Percentiles rank a stretch among this genome's conserved stretches.
phyloP scores from a whole-genome alignment of 1,140 invertebrate genomes.

The Laupala kohalensis region DNA sequence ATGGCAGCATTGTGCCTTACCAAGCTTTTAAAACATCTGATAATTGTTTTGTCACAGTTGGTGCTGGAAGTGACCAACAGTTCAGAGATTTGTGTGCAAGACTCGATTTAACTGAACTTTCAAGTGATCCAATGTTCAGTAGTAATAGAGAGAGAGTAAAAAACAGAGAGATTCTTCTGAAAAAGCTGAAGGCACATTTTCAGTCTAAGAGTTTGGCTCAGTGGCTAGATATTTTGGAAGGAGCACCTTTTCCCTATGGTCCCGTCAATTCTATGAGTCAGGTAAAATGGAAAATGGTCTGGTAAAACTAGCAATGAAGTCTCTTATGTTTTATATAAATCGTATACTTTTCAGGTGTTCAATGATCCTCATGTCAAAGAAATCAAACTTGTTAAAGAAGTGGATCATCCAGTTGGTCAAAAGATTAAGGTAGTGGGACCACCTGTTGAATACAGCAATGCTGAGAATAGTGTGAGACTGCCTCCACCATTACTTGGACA shows the following conservation, averaged over 20 bases:
- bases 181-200: slow-evolving; percentile 48
- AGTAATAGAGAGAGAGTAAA: slow-evolving; percentile 62
- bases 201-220: slow-evolving; percentile 51
- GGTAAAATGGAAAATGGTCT: slow-evolving; percentile 20
- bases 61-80: slow-evolving; percentile 66
- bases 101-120: slow-evolving; percentile 46
- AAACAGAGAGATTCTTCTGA: slow-evolving; percentile 56
- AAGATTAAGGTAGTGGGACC: slow-evolving; percentile 71
- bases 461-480: slow-evolving; percentile 48
- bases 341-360: slow-evolving; percentile 45
- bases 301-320: background rate
- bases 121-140: slow-evolving; percentile 46
- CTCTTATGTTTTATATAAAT: background rate
- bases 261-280: slow-evolving; percentile 76
- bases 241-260: slow-evolving; percentile 70
- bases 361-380: slow-evolving; percentile 70
- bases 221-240: slow-evolving; percentile 62
- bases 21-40: slow-evolving; percentile 71
- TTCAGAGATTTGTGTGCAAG: slow-evolving; percentile 54
- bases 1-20: slow-evolving; percentile 91
- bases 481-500: slow-evolving; percentile 79
- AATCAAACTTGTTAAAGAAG: slow-evolving; percentile 59
- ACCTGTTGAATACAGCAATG: slow-evolving; percentile 64
- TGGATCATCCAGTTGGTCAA: slow-evolving; percentile 57
- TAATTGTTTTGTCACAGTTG: slow-evolving; percentile 66